A percentile compares a stretch with the other conserved stretches of the same genome.
Evolutionary conservation across 2,113 vertebrate species (phyloP).

Genomic region (Eira barbara): DNA sequence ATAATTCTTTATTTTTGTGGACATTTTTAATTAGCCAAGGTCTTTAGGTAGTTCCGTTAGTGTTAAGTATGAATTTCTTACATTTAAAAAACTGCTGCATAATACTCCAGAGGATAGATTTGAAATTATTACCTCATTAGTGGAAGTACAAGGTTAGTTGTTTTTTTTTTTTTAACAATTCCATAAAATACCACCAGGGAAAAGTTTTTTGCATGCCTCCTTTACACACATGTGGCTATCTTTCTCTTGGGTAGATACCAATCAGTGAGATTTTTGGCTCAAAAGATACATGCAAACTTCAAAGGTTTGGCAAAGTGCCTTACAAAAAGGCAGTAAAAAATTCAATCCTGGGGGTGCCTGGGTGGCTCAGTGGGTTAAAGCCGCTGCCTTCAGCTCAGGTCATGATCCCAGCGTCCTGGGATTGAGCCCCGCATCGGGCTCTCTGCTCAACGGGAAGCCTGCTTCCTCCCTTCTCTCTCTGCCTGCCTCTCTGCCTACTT

Average conservation of each 20-base stretch:
- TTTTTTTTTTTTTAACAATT: not conserved
- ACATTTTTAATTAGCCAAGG: not conserved
- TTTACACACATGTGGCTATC: not conserved
- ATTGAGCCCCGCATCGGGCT: no score
- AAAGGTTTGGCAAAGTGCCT: conserved; percentile 2
- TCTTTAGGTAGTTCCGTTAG: not conserved
- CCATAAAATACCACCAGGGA: not conserved
- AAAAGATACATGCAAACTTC: not conserved
- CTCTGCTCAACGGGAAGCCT: no score
- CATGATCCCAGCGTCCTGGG: no score
- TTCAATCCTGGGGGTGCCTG: not conserved
- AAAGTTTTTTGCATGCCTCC: not conserved
- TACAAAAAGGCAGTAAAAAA: not conserved
- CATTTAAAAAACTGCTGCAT: not conserved
- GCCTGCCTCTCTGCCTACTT: no score
- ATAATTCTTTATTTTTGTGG: not conserved
- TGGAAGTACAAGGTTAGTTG: not conserved
- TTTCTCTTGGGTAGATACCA: conserved; percentile 37
- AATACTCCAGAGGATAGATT: conserved; percentile 1
- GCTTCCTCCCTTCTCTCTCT: no score
- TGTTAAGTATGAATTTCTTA: not conserved
- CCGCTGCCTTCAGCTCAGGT: no score
- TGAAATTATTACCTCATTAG: not conserved
- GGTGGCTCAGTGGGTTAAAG: no score
- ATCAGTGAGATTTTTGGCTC: not conserved